A percentile compares a stretch with the other conserved stretches of the same genome.
These are phyloP conservation scores for Ptilorrhoa leucosticta DNA, from an alignment of 2,113 vertebrate species.

Conservation along the genomic window DNA sequence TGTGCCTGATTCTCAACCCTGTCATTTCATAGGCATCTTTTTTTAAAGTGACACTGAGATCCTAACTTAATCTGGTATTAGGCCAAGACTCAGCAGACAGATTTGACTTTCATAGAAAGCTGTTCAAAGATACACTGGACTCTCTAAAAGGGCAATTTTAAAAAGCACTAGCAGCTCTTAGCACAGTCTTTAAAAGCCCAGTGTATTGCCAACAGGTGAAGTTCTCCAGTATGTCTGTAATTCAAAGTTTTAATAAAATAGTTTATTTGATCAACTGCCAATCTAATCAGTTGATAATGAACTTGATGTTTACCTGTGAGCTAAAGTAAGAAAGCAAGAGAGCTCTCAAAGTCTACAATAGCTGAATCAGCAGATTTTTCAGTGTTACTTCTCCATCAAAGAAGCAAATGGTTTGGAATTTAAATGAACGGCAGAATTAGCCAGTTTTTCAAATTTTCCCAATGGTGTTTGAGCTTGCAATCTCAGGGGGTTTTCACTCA, in stretches of 20 bases:
- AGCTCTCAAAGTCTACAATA: slow-evolving; percentile 31
- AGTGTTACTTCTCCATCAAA: slow-evolving; percentile 48
- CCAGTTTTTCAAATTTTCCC: slow-evolving; percentile 44
- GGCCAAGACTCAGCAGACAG: not conserved
- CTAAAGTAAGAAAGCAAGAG: slow-evolving; percentile 47
- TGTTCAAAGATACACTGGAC: not conserved
- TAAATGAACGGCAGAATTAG: slow-evolving; percentile 15
- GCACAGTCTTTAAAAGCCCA: slow-evolving; percentile 1
- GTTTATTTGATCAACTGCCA: slow-evolving; percentile 52
- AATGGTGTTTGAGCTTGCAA: not conserved
- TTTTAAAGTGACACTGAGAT: not conserved
- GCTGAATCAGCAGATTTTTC: slow-evolving; percentile 59
- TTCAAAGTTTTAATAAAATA: slow-evolving; percentile 25
- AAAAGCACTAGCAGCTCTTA: slow-evolving; percentile 7
- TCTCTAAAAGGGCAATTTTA: not conserved
- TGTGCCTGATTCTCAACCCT: not conserved
- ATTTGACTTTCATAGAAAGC: not conserved
- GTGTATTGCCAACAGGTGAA: not conserved
- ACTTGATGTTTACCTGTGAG: slow-evolving; percentile 28
- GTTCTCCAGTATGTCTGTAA: slow-evolving; percentile 27
- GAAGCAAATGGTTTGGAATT: slow-evolving; percentile 38
- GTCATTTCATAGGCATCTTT: not conserved
- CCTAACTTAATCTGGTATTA: not conserved
- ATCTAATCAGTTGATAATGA: slow-evolving; percentile 59
- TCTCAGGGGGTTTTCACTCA: not conserved